Evolutionary conservation across 2,797 vertebrate species (phyloP).

Genomic region (Manis crassicaudata): DNA sequence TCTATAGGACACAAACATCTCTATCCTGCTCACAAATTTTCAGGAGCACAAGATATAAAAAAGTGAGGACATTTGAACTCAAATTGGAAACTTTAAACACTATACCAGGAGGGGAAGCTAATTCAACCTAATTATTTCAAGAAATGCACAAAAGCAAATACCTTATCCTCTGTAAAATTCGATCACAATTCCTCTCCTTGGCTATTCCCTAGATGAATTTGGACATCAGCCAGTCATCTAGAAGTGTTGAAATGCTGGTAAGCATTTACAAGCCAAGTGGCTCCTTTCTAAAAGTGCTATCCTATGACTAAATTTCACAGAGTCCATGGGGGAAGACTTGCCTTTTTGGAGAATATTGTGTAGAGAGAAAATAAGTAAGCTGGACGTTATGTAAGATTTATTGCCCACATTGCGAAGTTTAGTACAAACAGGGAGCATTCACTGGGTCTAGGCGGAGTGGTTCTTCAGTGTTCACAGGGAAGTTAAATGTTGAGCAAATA

Average conservation of each 20-base stretch:
- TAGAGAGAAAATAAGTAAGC: conserved; percentile 62
- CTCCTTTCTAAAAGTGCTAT: conserved; percentile 62
- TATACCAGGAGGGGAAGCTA: conserved; percentile 35
- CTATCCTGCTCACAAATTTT: conserved; percentile 59
- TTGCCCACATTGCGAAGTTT: conserved; percentile 41
- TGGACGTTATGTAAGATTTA: conserved; percentile 38
- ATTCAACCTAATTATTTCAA: conserved; percentile 77
- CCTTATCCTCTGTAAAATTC: conserved; percentile 72
- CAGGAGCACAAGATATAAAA: conserved; percentile 51
- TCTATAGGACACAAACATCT: conserved; percentile 54
- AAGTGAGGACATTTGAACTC: conserved; percentile 58
- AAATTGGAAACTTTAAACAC: conserved; percentile 59
- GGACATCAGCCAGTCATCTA: conserved; percentile 71
- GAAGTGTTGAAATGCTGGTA: conserved; percentile 70
- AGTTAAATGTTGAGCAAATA: conserved; percentile 70
- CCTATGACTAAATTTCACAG: conserved; percentile 63
- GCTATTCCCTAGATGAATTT: conserved; percentile 73
- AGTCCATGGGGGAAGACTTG: conserved; percentile 36
- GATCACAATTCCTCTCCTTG: conserved; percentile 61
- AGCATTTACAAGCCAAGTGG: conserved; percentile 69
- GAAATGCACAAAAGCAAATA: conserved; percentile 72
- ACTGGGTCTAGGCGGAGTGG: background rate
- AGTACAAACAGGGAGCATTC: conserved; percentile 30
- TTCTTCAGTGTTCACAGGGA: conserved; percentile 23
- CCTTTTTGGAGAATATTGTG: conserved; percentile 36